Percentiles rank a stretch among this genome's conserved stretches.
phyloP scores from a whole-genome alignment of 2,113 vertebrate genomes.

The Heptranchias perlo region DNA sequence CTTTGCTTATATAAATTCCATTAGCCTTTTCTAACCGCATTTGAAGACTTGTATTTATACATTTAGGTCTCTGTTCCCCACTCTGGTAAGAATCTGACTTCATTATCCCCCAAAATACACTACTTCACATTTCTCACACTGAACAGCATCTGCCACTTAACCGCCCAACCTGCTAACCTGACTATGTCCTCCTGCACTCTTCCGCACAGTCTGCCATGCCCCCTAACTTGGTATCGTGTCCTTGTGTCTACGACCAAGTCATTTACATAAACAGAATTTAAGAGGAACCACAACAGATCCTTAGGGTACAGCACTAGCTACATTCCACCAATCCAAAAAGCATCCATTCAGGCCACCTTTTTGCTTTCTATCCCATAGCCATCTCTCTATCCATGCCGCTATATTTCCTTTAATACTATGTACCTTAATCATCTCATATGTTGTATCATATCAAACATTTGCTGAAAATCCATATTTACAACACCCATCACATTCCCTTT shows the following conservation, averaged over 20 bases:
- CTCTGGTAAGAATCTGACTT: neutral
- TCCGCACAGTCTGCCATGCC: neutral
- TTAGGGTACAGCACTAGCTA: neutral
- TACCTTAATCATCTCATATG: neutral
- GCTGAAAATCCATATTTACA: neutral
- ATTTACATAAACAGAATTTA: neutral
- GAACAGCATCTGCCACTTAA: neutral
- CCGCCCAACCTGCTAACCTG: neutral
- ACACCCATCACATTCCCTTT: neutral
- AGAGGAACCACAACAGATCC: neutral
- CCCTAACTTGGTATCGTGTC: neutral
- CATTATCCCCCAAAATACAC: neutral
- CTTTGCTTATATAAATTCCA: neutral
- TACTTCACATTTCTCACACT: neutral
- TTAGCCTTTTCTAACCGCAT: neutral
- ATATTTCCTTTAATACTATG: neutral
- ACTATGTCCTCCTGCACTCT: neutral
- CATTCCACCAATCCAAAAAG: slow-evolving; percentile 1
- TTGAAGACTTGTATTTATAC: neutral
- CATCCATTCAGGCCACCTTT: neutral
- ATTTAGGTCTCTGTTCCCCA: neutral
- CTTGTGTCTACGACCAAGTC: neutral
- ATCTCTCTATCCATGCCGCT: neutral
- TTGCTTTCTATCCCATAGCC: neutral
- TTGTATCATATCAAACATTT: neutral